Percentiles rank a stretch among this genome's conserved stretches.
Conservation (phyloP, 2,113 vertebrate species). For the Ageneiosus marmoratus region DNA sequence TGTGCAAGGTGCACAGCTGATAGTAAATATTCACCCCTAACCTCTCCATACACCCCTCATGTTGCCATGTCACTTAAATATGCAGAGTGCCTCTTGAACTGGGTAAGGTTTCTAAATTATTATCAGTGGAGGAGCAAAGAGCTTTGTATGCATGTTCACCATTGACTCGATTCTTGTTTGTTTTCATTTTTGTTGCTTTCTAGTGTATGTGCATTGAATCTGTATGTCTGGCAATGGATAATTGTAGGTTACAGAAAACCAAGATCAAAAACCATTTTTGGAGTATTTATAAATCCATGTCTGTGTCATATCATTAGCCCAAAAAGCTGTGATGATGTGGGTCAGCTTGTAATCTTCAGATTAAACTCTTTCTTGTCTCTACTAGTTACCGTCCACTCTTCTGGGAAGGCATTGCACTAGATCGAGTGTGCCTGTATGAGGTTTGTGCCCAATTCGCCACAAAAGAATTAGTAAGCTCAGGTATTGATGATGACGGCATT, state of each 20-base stretch:
- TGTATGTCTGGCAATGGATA: background rate
- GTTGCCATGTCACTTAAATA: constrained; percentile 25
- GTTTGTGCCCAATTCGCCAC: background rate
- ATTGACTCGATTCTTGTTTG: background rate
- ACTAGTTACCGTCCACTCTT: background rate
- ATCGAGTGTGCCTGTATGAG: background rate
- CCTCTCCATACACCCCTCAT: background rate
- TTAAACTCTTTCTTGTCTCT: background rate
- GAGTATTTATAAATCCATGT: background rate
- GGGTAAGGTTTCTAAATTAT: constrained; percentile 1
- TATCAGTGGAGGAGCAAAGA: constrained; percentile 9
- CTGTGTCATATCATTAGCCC: background rate
- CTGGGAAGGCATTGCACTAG: background rate
- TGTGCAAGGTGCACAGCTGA: constrained; percentile 63
- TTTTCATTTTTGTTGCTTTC: constrained; percentile 2
- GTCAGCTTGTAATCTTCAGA: background rate
- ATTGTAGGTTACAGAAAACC: background rate
- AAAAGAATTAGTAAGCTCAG: background rate
- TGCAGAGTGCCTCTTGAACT: background rate
- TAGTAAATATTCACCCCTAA: constrained; percentile 59
- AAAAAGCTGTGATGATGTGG: background rate
- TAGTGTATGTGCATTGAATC: constrained; percentile 3
- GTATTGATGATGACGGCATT: too few species aligned
- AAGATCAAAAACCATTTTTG: background rate
- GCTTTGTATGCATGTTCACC: background rate